Conservation (phyloP, 1,140 invertebrate genomes). For the Probaryconus sp. region DNA sequence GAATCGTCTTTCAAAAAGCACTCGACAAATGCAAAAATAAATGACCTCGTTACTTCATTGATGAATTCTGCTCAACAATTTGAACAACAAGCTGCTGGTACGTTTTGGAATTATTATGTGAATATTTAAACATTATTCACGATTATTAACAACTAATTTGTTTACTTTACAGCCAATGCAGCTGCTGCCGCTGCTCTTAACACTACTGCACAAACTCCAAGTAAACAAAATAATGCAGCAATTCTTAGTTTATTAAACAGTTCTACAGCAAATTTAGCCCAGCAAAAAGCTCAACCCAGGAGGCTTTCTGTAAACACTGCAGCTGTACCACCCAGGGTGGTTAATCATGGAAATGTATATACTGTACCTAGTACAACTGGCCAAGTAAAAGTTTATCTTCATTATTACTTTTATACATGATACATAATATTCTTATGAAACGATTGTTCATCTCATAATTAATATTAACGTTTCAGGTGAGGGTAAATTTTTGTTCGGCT, state of each 20-base stretch:
- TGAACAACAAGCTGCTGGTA: conserved; percentile 83
- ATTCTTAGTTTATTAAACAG: conserved; percentile 87
- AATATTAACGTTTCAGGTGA: conserved; percentile 71
- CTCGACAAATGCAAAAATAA: conserved; percentile 85
- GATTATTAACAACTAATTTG: no score
- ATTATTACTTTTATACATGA: no score
- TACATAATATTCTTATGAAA: no score
- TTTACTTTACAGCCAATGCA: conserved; percentile 49
- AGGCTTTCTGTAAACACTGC: conserved; percentile 75
- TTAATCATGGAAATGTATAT: conserved; percentile 76
- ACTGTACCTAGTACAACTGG: conserved; percentile 75
- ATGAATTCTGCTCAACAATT: conserved; percentile 89
- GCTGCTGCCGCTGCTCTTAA: conserved; percentile 79
- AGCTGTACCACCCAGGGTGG: conserved; percentile 71
- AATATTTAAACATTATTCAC: no score
- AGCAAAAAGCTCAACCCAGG: conserved; percentile 71
- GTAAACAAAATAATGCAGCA: conserved; percentile 81
- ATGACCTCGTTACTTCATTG: conserved; percentile 85
- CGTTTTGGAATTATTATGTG: no score
- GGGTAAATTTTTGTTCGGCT: conserved; percentile 73
- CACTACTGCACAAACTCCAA: conserved; percentile 75
- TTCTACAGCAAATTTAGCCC: conserved; percentile 80
- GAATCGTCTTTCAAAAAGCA: conserved; percentile 80
- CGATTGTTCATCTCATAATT: no score
- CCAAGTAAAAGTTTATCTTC: conserved; percentile 63